phyloP scores from a whole-genome alignment of 2,888 invertebrate species.

The Flabesymbios commensalis region DNA sequence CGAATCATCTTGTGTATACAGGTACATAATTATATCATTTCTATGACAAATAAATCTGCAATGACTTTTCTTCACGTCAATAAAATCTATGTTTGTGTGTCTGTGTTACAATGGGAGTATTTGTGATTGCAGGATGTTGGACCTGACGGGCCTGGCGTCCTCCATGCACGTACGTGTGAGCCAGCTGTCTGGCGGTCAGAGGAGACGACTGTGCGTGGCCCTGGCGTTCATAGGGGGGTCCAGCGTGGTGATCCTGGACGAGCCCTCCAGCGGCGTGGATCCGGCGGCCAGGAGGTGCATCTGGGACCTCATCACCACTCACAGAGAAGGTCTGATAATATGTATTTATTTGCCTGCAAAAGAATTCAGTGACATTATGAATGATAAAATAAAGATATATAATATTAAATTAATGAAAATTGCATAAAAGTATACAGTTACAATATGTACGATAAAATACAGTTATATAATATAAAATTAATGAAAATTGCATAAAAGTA shows the following conservation, averaged over 20 bases:
- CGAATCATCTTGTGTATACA: too few species aligned
- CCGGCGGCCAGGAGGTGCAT: conserved; percentile 60
- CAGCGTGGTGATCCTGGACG: conserved; percentile 60
- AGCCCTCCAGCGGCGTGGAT: conserved; percentile 62
- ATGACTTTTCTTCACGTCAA: too few species aligned
- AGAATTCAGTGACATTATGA: too few species aligned
- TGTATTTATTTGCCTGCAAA: too few species aligned
- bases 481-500: too few species aligned
- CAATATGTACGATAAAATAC: too few species aligned
- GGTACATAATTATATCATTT: too few species aligned
- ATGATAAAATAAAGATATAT: too few species aligned
- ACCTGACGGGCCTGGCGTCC: conserved; percentile 53
- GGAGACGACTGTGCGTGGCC: conserved; percentile 61
- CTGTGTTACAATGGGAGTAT: neutral
- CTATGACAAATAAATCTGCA: neutral
- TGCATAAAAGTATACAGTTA: too few species aligned
- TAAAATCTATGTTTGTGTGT: neutral
- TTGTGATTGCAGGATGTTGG: conserved; percentile 43
- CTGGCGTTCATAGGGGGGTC: conserved; percentile 63
- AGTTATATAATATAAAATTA: too few species aligned
- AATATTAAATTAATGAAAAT: too few species aligned
- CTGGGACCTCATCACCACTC: conserved; percentile 55
- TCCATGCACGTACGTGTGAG: conserved; percentile 38
- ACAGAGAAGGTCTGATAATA: conserved; percentile 32
- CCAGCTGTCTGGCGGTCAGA: conserved; percentile 61